Base-by-base conservation (phyloP, 2,888 invertebrate species). In the Cacoxenus indagator region DNA sequence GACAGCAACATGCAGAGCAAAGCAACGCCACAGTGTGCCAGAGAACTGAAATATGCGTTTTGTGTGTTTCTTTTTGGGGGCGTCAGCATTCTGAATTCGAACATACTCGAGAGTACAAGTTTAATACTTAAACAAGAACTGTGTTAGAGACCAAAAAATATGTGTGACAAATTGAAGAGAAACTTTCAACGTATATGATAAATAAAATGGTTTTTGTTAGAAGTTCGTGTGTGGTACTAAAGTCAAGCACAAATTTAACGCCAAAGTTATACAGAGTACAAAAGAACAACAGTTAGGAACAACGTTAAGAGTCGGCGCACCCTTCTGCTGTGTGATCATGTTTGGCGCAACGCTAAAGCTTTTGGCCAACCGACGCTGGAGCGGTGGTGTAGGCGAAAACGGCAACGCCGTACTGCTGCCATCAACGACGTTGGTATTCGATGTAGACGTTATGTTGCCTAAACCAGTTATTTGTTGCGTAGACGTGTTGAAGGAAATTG, bases 331-430 rank as follows among this genome's bases (percentile, higher is more conserved):
- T 69, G 87, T 85, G 57, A 75, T 90, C 61, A 80, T 71, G 82
- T 93, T 92, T 84, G 94, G 92, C 82, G 95, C 92, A 85, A 95
- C 95, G 90, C 95, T 95, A 91, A 96, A 96, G 89, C 95, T 96
- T 91, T 96, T 96, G 84, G 96, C 95, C 88, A 96, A 92, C 84
- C 96, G 92, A 84, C 96, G 92, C 89, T 95, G 95, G 78, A 95
- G 92, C 79, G 96, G 95, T 83, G 95, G 95, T 81, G 95, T 95
- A 75, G 92, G 93, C 77, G 92, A 92, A 82, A 92, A 92, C 76
- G 91, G 92, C 77, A 90, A 90, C 79, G 87, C 73, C 65, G 74
- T 74, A 57, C 6, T 29, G 17, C 27, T 17, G 19, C 24, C 43
- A 22, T 29, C 61, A 29, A n/a, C 24, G 45, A 26, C 61, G 19